Conservation (phyloP, 2,888 invertebrate species). For the Pristionchus arcanus region DNA sequence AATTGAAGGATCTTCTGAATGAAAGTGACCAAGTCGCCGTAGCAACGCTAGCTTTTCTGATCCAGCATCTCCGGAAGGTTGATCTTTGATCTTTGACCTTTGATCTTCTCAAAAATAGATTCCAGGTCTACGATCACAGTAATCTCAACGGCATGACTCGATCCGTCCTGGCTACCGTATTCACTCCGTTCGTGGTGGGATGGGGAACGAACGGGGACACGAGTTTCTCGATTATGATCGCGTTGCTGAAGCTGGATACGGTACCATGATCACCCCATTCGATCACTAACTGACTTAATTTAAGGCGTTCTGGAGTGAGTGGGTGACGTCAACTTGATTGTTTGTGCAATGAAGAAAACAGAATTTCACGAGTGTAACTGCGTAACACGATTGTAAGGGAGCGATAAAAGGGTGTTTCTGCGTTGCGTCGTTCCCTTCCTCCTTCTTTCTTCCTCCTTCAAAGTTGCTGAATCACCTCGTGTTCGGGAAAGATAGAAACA, state of each 20-base stretch:
- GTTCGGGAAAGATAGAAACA: not conserved
- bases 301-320: not conserved
- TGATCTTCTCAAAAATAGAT: not conserved
- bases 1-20: not conserved
- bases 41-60: not conserved
- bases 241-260: not conserved
- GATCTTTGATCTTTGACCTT: not conserved
- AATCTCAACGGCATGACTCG: not conserved
- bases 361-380: not conserved
- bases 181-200: constrained; percentile 14
- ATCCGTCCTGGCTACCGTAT: not conserved
- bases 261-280: not conserved
- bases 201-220: not conserved
- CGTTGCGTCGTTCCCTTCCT: not conserved
- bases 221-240: not conserved
- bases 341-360: not conserved
- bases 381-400: not conserved
- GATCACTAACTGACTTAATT: not conserved
- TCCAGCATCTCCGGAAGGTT: not conserved
- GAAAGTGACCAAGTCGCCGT: not conserved
- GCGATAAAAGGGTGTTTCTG: constrained; percentile 7
- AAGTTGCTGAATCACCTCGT: not conserved
- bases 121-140: not conserved
- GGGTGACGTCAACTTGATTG: not conserved
- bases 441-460: not conserved